Evolutionary conservation across 2,888 invertebrate species (phyloP).

Genomic region (Ommatoiulus sabulosus): DNA sequence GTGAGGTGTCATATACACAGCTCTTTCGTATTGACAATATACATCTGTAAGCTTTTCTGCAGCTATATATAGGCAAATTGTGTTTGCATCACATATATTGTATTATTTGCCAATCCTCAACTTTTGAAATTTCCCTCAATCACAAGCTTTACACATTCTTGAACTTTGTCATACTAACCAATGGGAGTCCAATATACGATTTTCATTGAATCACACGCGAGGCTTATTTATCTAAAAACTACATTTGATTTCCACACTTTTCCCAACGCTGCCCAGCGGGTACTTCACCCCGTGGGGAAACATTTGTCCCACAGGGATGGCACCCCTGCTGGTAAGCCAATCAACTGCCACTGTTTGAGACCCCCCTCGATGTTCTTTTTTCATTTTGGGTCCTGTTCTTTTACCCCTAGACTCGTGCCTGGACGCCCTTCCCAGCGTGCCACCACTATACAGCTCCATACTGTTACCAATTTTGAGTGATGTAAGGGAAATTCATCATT

Average conservation of each 20-base stretch:
- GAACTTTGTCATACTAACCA: not conserved
- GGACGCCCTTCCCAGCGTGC: slow-evolving; percentile 36
- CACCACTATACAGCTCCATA: not conserved
- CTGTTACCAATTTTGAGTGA: slow-evolving; percentile 38
- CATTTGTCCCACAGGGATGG: slow-evolving; percentile 43
- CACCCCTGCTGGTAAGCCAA: slow-evolving; percentile 43
- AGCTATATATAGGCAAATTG: too few relatives aligned
- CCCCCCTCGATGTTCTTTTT: slow-evolving; percentile 18
- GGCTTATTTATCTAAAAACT: slow-evolving; percentile 40
- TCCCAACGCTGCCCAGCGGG: slow-evolving; percentile 21
- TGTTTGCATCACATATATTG: too few relatives aligned
- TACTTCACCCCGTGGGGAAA: slow-evolving; percentile 40
- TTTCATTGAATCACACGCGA: not conserved
- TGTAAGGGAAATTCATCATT: slow-evolving; percentile 28
- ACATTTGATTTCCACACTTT: slow-evolving; percentile 40
- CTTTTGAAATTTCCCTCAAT: not conserved
- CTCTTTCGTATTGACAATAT: too few relatives aligned
- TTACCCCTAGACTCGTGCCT: slow-evolving; percentile 26
- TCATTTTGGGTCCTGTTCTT: slow-evolving; percentile 21
- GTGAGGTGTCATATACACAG: not conserved
- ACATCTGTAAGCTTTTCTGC: too few relatives aligned
- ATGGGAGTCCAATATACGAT: not conserved
- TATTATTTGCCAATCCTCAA: not conserved
- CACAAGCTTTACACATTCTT: too few relatives aligned
- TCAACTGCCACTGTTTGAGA: slow-evolving; percentile 28